Evolutionary conservation across 2,113 vertebrate genomes (phyloP).

Genomic region (Pterophyllum scalare): DNA sequence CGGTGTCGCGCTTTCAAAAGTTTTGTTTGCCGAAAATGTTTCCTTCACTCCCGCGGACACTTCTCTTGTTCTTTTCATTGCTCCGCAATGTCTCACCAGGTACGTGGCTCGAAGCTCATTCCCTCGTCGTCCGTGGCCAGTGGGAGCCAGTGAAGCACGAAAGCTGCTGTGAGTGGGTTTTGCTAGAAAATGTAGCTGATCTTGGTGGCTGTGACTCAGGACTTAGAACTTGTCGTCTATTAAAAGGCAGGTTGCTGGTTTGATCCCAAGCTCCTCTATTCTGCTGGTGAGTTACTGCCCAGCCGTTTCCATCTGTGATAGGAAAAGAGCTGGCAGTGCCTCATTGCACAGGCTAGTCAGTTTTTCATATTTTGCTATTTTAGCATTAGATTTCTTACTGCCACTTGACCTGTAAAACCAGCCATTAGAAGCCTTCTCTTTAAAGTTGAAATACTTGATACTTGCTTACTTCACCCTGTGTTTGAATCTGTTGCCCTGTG

Average conservation of each 20-base stretch:
- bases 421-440: background rate
- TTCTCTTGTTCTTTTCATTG: background rate
- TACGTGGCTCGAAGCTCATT: background rate
- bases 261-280: background rate
- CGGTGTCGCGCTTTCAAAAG: background rate
- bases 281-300: background rate
- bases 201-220: background rate
- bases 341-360: background rate
- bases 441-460: background rate
- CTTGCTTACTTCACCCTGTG: slow-evolving; percentile 6
- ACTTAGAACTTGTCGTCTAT: background rate
- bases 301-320: background rate
- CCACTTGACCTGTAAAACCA: slow-evolving; percentile 1
- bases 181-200: background rate
- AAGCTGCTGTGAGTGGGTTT: background rate
- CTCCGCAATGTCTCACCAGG: background rate
- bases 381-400: background rate
- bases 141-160: background rate
- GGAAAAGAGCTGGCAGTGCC: background rate
- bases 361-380: slow-evolving; percentile 7
- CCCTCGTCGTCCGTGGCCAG: background rate
- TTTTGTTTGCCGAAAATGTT: background rate
- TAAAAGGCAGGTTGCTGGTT: background rate
- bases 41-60: background rate
- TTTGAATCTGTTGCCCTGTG: background rate